Evolutionary conservation across 2,888 invertebrate genomes (phyloP), one percentile per base, ranked within the genome.

Genomic region (Rambutsinella grinnellia): DNA sequence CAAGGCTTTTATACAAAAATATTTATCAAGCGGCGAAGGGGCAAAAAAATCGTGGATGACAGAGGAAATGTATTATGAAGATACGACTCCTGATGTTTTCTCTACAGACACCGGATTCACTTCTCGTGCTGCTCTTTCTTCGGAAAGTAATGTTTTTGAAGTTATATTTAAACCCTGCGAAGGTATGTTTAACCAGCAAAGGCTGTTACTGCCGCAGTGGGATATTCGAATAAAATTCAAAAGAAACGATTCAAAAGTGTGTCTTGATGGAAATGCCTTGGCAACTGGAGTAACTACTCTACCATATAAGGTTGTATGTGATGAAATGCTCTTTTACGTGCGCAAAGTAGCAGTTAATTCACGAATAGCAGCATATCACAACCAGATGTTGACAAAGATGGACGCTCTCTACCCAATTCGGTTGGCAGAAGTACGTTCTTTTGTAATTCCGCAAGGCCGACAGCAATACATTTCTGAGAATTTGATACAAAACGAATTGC

Each of bases 221-320:
- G 68, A 68, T 28, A 13, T 68, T 1, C 2, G 36, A 15, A 1
- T 68, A 1, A 19, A 21, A n/a, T 28, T 68, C 0, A 17, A 47
- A 19, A 8, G 58, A 28, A 58, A 46, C n/a, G 13, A n/a, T 1
- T 21, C 19, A 26, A 8, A 17, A 5, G 58, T 57, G 44, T 15
- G n/a, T 15, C 36, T 68, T 23, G 68, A 68, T 19, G 68, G 68
- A 13, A 28, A 46, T 2, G 46, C 66, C 8, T n/a, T 56, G 2
- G 21, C 15, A 8, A 27, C 27, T 8, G n/a, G 10, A 2, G 27
- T 5, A 26, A 6, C 57, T 10, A 8, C 21, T 10, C 28, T 58
- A 36, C n/a, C n/a, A n/a, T n/a, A n/a, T n/a, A n/a, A n/a, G n/a
- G n/a, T n/a, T n/a, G n/a, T n/a, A n/a, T n/a, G n/a, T n/a, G 51